Conservation (phyloP, 1,140 invertebrate species). For the Sitobion miscanthi region DNA sequence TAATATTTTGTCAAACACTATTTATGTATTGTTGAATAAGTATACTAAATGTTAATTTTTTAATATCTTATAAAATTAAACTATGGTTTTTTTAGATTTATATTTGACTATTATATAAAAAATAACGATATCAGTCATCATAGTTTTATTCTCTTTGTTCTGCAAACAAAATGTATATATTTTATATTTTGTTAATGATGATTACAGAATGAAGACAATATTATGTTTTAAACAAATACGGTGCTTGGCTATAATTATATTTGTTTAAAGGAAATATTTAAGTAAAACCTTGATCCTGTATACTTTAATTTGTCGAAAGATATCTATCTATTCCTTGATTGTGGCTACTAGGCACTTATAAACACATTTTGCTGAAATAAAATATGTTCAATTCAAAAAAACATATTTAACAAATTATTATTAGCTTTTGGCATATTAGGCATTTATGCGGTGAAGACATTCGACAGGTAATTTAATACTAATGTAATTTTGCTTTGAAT, state of each 20-base stretch:
- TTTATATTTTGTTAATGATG: not conserved
- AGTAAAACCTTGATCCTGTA: not conserved
- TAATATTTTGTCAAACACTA: not conserved
- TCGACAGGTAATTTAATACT: not conserved
- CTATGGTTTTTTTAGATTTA: no score
- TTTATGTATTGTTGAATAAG: not conserved
- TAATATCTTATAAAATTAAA: not conserved
- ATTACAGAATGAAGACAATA: not conserved
- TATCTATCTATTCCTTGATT: not conserved
- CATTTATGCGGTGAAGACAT: not conserved
- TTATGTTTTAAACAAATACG: not conserved
- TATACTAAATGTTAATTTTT: not conserved
- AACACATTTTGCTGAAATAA: slow-evolving; percentile 13
- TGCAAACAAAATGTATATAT: not conserved
- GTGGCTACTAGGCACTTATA: not conserved
- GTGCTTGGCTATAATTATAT: not conserved
- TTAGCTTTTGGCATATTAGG: not conserved
- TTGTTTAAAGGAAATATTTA: slow-evolving; percentile 6
- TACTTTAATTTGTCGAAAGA: not conserved
- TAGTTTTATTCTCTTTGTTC: not conserved
- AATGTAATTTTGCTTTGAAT: not conserved
- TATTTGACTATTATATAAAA: not conserved
- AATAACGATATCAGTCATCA: not conserved
- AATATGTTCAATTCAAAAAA: not conserved
- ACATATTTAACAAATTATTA: not conserved